Evolutionary conservation across 1,140 invertebrate genomes (phyloP), one percentile per base, ranked within the genome.

Genomic region (Mya arenaria): DNA sequence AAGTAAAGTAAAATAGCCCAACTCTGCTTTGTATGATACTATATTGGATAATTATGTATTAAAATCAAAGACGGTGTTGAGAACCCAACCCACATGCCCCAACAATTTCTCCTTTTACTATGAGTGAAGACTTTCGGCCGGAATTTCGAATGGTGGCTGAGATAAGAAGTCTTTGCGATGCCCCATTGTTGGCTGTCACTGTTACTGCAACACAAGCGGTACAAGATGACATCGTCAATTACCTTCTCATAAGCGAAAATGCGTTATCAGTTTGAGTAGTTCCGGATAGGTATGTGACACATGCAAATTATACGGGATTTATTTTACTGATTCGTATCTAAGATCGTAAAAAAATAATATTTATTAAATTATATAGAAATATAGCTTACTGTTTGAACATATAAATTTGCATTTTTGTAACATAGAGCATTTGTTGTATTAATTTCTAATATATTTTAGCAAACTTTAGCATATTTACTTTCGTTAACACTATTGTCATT

Each of bases 201-300:
- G 60, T 36, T 4, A 63, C 60, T 5, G 28, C 65, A 28, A 69
- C 65, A 41, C 19, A 41, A 44, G 8, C n/a, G 34, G 65, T 69
- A 1, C 19, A 44, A 37, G 34, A 39, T 2, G 37, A 44, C 5
- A 69, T 69, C 15, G 4, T n/a, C 5, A 6, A 23, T 4, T 30
- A 69, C 23, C 65, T 69, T 30, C 36, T 69, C 0, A 4, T 44
- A 30, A 25, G 30, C 15, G 65, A 69, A 3, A 19, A 48, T 44
- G 15, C 60, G 3, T 1, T 63, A 5, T 17, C 4, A 3, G 60
- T 34, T 32, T 32, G 37, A 25, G 28, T 69, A 1, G 34, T 69
- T 25, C 65, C 65, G 37, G 32, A 69, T 17, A 41, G 65, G 65
- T 69, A 37, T 60, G 58, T 48, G n/a, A 48, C n/a, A 48, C n/a